Evolutionary conservation across 2,797 vertebrate genomes (phyloP).

Genomic region (Geotrypetes seraphini): DNA sequence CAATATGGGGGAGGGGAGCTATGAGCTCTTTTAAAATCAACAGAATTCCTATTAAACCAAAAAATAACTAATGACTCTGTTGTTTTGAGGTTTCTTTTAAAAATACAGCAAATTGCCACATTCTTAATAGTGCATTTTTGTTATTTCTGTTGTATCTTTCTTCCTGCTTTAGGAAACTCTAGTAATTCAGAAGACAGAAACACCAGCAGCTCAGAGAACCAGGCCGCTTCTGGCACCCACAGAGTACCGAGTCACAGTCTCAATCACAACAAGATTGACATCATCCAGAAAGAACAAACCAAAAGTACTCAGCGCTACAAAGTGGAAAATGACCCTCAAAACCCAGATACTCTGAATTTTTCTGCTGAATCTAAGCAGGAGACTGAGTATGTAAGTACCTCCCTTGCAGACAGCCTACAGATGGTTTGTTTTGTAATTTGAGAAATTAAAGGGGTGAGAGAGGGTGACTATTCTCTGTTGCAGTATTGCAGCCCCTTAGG

Average conservation of each 20-base stretch:
- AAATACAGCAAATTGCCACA: no score
- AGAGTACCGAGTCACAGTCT: constrained; percentile 44
- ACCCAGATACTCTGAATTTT: constrained; percentile 77
- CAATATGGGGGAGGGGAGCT: no score
- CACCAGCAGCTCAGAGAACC: constrained; percentile 42
- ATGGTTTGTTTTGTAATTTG: no score
- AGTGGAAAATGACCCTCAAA: constrained; percentile 67
- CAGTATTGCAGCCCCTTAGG: no score
- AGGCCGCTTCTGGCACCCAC: constrained; percentile 40
- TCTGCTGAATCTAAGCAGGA: constrained; percentile 80
- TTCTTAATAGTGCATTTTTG: no score
- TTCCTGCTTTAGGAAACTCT: constrained; percentile 49
- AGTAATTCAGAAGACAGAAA: constrained; percentile 64
- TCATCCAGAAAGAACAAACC: constrained; percentile 67
- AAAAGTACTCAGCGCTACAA: constrained; percentile 76
- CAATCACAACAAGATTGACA: constrained; percentile 62
- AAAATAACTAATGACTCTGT: no score
- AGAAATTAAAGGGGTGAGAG: no score
- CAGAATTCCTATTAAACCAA: no score
- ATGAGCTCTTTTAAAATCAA: no score
- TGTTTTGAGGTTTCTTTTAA: no score
- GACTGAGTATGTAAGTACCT: constrained; percentile 80
- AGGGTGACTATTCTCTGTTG: no score
- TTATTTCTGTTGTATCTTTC: not conserved
- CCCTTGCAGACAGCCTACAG: not conserved